Evolutionary conservation across 2,888 invertebrate genomes (phyloP).

Genomic region (Ceratothoa steindachneri): DNA sequence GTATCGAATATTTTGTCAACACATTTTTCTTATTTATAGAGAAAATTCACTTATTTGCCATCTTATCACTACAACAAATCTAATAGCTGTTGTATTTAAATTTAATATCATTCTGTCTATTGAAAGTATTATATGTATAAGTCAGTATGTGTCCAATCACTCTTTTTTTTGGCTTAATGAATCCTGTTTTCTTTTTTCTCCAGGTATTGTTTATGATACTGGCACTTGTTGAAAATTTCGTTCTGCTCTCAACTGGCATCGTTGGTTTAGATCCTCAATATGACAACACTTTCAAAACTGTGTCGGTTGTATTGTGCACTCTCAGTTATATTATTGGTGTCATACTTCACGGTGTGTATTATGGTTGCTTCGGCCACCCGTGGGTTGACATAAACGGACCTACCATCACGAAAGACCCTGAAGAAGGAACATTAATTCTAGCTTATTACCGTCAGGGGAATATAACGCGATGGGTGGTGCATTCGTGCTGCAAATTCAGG

Average conservation of each 20-base stretch:
- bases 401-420: conserved; percentile 30
- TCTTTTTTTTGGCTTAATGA: no score
- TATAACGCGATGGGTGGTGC: conserved; percentile 28
- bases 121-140: no score
- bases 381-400: conserved; percentile 47
- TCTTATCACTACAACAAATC: no score
- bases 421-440: conserved; percentile 35
- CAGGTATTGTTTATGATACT: conserved; percentile 42
- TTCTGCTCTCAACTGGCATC: conserved; percentile 33
- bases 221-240: conserved; percentile 43
- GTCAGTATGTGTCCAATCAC: no score
- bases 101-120: no score
- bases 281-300: conserved; percentile 38
- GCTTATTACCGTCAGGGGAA: conserved; percentile 41
- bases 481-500: conserved; percentile 33
- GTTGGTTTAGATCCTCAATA: conserved; percentile 32
- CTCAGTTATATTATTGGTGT: conserved; percentile 43
- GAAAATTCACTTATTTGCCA: no score
- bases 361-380: conserved; percentile 45
- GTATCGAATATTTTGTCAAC: no score
- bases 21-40: no score
- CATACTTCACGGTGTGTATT: conserved; percentile 43
- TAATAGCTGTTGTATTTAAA: no score
- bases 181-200: not conserved
- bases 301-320: conserved; percentile 37